phyloP scores from a whole-genome alignment of 2,797 vertebrate genomes.

The Sphenopsis melanotis region DNA sequence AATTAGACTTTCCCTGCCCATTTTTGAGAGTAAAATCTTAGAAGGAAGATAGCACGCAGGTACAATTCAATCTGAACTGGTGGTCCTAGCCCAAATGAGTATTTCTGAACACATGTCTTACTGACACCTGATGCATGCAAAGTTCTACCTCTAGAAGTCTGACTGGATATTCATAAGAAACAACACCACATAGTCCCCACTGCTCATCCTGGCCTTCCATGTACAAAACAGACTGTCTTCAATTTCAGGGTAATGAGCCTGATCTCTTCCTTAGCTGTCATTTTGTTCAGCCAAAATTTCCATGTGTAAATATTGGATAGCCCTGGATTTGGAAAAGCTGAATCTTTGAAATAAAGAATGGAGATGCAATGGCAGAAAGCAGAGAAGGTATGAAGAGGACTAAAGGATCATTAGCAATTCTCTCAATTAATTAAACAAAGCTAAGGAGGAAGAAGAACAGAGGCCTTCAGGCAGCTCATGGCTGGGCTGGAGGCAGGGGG shows the following conservation, averaged over 20 bases:
- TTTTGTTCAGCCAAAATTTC: neutral
- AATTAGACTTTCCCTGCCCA: neutral
- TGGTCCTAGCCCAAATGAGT: neutral
- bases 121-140: neutral
- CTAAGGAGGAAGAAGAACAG: conserved; percentile 30
- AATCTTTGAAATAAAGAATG: neutral
- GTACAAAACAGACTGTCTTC: neutral
- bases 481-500: neutral
- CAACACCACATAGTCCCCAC: neutral
- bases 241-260: neutral
- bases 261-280: neutral
- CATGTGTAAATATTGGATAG: neutral
- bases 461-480: conserved; percentile 21
- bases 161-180: neutral
- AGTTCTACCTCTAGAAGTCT: neutral
- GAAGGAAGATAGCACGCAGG: neutral
- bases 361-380: neutral
- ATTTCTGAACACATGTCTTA: neutral
- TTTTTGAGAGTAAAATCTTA: neutral
- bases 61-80: neutral
- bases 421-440: conserved; percentile 75
- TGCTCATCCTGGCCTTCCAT: neutral
- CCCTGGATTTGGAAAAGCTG: neutral
- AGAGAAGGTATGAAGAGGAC: neutral
- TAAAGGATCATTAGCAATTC: conserved; percentile 62